phyloP scores from a whole-genome alignment of 1,140 invertebrate species.

The Phymorhynchus buccinoides region DNA sequence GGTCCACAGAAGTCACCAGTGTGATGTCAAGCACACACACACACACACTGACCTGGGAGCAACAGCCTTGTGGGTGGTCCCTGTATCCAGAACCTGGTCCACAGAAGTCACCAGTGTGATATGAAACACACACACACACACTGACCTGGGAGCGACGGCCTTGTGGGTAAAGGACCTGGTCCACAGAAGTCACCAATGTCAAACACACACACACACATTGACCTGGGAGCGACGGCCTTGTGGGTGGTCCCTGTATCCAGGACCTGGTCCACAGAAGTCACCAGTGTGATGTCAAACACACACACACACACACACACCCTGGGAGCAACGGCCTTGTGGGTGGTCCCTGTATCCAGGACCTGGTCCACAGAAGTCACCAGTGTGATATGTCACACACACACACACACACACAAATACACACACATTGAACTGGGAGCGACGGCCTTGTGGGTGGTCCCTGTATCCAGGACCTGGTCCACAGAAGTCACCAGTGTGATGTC shows the following conservation, averaged over 20 bases:
- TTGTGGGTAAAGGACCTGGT: conserved; percentile 57
- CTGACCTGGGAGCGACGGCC: conserved; percentile 50
- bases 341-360: not conserved
- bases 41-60: conserved; percentile 46
- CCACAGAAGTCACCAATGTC: conserved; percentile 56
- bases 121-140: not conserved
- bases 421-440: not conserved
- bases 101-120: conserved; percentile 60
- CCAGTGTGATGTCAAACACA: no score
- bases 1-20: conserved; percentile 61
- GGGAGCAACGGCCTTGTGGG: no score
- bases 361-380: not conserved
- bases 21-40: not conserved
- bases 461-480: not conserved
- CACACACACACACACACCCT: conserved; percentile 9
- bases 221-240: conserved; percentile 52
- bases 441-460: no score
- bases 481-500: not conserved
- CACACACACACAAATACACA: not conserved
- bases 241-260: conserved; percentile 51
- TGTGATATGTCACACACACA: not conserved
- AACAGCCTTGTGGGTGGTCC: conserved; percentile 46
- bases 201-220: not conserved
- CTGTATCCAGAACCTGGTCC: conserved; percentile 61
- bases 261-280: conserved; percentile 63